Evolutionary conservation across 2,113 vertebrate genomes (phyloP).

Genomic region (Heterochromis multidens): DNA sequence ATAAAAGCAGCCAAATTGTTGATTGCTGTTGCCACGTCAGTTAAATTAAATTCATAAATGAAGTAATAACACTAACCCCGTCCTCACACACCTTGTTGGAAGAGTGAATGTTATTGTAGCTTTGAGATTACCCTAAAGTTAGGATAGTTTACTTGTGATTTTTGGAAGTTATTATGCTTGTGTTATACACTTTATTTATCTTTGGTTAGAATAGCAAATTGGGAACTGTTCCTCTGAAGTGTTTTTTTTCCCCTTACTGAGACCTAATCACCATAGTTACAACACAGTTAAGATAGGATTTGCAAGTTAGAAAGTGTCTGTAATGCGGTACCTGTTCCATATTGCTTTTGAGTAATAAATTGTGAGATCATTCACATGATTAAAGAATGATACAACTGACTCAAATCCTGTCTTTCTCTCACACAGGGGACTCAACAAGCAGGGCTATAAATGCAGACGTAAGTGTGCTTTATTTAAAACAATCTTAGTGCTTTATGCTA

Average conservation of each 20-base stretch:
- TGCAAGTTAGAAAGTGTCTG: not conserved
- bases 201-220: not conserved
- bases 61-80: not conserved
- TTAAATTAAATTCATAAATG: not conserved
- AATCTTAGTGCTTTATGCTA: not conserved
- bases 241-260: not conserved
- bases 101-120: not conserved
- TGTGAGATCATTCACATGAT: not conserved
- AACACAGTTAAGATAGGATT: not conserved
- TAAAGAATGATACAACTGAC: not conserved
- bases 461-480: slow-evolving; percentile 68
- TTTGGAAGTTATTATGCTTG: not conserved
- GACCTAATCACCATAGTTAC: not conserved
- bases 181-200: not conserved
- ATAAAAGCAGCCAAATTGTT: not conserved
- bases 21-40: not conserved
- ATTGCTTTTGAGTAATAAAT: not conserved
- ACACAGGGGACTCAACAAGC: slow-evolving; percentile 95
- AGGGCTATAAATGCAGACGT: slow-evolving; percentile 98
- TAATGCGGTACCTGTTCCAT: not conserved
- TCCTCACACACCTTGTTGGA: not conserved
- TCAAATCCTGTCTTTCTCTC: slow-evolving; percentile 33
- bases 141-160: not conserved
- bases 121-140: not conserved
- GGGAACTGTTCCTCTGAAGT: not conserved